A percentile compares a stretch with the other conserved stretches of the same genome.
phyloP scores from a whole-genome alignment of 2,113 vertebrate species.

The Suncus etruscus region DNA sequence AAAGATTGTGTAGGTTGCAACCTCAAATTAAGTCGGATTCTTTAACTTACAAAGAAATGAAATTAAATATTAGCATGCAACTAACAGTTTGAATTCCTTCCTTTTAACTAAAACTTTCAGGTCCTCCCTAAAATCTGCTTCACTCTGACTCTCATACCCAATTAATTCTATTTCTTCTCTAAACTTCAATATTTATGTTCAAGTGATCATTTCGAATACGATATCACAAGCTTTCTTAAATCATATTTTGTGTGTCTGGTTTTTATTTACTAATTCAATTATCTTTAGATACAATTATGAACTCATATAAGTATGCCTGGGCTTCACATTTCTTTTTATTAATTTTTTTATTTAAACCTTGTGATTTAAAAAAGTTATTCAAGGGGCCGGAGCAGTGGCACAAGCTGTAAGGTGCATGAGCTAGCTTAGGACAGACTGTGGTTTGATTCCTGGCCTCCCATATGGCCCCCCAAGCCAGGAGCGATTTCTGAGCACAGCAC shows the following conservation, averaged over 20 bases:
- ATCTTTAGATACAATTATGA: background rate
- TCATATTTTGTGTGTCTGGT: background rate
- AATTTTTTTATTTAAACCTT: too few relatives aligned
- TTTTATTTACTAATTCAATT: slow-evolving; percentile 10
- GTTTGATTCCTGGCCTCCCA: too few relatives aligned
- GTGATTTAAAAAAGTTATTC: too few relatives aligned
- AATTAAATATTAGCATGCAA: background rate
- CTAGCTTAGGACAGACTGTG: too few relatives aligned
- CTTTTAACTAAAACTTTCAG: background rate
- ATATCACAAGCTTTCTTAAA: background rate
- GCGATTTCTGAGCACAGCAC: too few relatives aligned
- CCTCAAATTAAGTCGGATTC: background rate
- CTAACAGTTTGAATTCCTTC: background rate
- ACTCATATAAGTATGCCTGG: background rate
- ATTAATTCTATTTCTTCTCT: background rate
- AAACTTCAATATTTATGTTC: background rate
- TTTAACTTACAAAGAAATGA: background rate
- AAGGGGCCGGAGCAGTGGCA: too few relatives aligned
- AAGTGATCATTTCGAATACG: background rate
- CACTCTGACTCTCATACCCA: background rate
- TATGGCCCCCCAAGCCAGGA: too few relatives aligned
- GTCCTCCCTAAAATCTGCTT: background rate
- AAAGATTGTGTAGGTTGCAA: background rate
- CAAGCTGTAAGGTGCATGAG: too few relatives aligned
- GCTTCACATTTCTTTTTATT: background rate